phyloP scores from a whole-genome alignment of 2,888 invertebrate genomes.

The Lamproptera curius region DNA sequence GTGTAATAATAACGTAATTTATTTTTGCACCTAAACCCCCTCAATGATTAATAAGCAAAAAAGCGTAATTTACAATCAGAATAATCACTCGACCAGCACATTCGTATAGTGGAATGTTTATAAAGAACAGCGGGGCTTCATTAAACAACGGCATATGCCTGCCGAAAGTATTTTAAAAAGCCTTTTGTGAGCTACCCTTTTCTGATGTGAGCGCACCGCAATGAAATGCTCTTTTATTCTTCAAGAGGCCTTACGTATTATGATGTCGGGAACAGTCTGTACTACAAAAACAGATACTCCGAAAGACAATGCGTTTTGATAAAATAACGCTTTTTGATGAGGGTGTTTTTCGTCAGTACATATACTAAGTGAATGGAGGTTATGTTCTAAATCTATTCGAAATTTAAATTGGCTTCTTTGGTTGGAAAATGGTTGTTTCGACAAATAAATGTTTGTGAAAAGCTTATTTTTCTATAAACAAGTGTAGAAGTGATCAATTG shows the following conservation, averaged over 20 bases:
- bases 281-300: constrained; percentile 58
- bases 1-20: too few relatives aligned
- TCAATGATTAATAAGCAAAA: too few relatives aligned
- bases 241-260: constrained; percentile 47
- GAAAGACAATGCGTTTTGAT: constrained; percentile 66
- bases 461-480: too few relatives aligned
- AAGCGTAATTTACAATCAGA: constrained; percentile 30
- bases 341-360: too few relatives aligned
- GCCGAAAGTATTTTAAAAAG: constrained; percentile 69
- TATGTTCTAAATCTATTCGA: too few relatives aligned
- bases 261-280: constrained; percentile 52
- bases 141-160: constrained; percentile 48
- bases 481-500: too few relatives aligned
- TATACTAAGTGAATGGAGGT: too few relatives aligned
- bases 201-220: constrained; percentile 43
- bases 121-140: constrained; percentile 51
- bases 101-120: constrained; percentile 40
- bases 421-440: too few relatives aligned
- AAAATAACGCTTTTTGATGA: constrained; percentile 58
- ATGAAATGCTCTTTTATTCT: constrained; percentile 70
- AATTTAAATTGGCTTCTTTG: too few relatives aligned
- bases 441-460: too few relatives aligned
- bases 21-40: too few relatives aligned
- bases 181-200: constrained; percentile 66
- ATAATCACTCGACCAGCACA: constrained; percentile 51